A percentile compares a stretch with the other conserved stretches of the same genome.
Evolutionary conservation across 2,797 vertebrate species (phyloP).

Genomic region (Podargus strigoides): DNA sequence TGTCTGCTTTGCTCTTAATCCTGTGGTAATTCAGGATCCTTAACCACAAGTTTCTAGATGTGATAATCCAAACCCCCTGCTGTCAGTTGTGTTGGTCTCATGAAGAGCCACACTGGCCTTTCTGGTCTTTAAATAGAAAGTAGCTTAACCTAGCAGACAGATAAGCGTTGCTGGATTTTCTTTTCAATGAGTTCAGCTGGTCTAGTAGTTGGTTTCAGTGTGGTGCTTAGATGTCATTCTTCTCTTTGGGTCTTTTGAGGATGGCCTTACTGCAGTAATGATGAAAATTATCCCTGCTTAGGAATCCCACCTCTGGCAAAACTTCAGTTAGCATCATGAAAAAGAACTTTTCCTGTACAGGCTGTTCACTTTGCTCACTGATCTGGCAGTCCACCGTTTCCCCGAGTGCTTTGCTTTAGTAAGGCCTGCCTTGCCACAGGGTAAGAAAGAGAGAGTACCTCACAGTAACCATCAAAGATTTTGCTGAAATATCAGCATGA

Average conservation of each 20-base stretch:
- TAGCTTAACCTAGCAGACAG: background rate
- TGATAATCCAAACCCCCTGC: background rate
- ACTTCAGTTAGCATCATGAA: background rate
- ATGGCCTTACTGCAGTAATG: background rate
- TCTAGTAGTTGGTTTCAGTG: background rate
- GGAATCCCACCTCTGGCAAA: background rate
- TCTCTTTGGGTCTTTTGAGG: background rate
- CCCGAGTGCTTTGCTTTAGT: background rate
- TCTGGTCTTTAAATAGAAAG: background rate
- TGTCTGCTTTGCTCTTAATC: background rate
- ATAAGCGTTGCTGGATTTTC: background rate
- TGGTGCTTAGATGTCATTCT: background rate
- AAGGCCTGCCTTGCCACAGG: background rate
- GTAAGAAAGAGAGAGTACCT: background rate
- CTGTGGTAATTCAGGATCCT: background rate
- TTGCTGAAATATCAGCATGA: background rate
- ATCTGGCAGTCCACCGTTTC: background rate
- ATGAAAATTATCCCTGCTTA: background rate
- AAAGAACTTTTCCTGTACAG: background rate
- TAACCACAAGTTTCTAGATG: background rate
- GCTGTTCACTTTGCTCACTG: background rate
- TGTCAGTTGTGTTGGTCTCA: background rate
- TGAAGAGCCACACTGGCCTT: background rate
- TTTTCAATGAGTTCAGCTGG: background rate
- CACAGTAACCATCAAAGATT: background rate